Evolutionary conservation across 1,140 invertebrate genomes (phyloP), one percentile per base, ranked within the genome.

Genomic region (Solen grandis): DNA sequence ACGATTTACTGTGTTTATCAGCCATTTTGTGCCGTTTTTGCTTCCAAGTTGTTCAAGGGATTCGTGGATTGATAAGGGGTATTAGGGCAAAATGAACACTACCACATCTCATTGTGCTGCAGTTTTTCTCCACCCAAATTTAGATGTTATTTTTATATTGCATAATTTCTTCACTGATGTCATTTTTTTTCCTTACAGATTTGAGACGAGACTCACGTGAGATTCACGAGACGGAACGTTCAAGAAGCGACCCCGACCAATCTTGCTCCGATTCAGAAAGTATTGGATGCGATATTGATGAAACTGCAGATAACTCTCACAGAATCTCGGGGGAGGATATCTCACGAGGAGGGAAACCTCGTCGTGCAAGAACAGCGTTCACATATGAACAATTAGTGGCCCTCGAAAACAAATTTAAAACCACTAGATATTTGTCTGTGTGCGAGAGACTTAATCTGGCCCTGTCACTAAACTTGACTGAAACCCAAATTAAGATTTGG

Each of bases 381-480:
- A 99, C 98, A 0, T 99, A 99, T 93, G 98, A 99, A 89, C 94
- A 99, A 92, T 93, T 99, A 72, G 98, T 99, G 1, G 97, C 98
- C 0, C 93, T 99, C 87, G 98, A 99, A 93, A 99, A 99, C 92
- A 99, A 99, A 92, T 99, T 99, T 93, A 99, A 99, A 93, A 98
- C 97, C 0, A 99, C 98, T 0, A 84, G 98, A 86, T 99, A 99
- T 92, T 93, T 99, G 52, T 99, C 97, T 5, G 98, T 99, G 1
- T 99, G 98, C 89, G 98, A 99, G 93, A 93, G 98, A 77, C 94
- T 99, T 3, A 99, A 99, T 91, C 93, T 99, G 54, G 98, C 98
- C 0, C 93, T 99, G 41, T 97, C 97, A 38, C 93, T 99, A 14
- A 97, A 96, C 82, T 93, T 99, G 52, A 99, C 98, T 0, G 98